phyloP scores from a whole-genome alignment of 1,140 invertebrate species.

The Leptinotarsa undecemlineata region DNA sequence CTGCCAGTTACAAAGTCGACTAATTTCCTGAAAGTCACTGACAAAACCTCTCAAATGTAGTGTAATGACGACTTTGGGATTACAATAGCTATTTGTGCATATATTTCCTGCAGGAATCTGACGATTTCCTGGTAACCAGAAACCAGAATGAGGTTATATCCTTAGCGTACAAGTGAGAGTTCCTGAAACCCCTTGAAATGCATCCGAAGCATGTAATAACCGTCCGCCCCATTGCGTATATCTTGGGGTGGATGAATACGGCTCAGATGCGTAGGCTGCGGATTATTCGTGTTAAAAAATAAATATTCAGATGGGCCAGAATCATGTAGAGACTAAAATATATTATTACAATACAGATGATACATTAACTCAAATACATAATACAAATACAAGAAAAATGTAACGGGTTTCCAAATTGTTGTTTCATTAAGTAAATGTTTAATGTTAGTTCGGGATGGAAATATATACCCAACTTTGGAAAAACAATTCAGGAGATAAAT shows the following conservation, averaged over 20 bases:
- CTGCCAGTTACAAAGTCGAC: conserved; percentile 7
- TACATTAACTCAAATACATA: no score
- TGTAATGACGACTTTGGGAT: conserved; percentile 32
- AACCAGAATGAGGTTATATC: conserved; percentile 8
- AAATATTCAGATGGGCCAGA: no score
- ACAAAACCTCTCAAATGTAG: conserved; percentile 13
- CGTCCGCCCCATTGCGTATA: conserved; percentile 36
- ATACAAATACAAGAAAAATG: no score
- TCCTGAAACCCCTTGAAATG: conserved; percentile 17
- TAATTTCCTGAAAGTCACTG: conserved; percentile 6
- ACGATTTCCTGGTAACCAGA: conserved; percentile 34
- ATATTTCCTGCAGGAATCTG: conserved; percentile 34
- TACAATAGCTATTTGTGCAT: conserved; percentile 34
- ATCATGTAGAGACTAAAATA: no score
- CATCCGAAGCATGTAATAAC: conserved; percentile 44
- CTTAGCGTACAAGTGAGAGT: conserved; percentile 8
- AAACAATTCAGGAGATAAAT: no score
- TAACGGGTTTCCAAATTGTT: no score
- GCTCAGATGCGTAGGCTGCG: conserved; percentile 6
- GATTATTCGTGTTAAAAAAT: no score
- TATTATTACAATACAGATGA: no score
- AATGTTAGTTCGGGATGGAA: no score
- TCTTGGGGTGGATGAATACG: conserved; percentile 18
- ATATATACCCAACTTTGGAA: no score
- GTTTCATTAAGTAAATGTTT: no score